Evolutionary conservation across 2,888 invertebrate species (phyloP).

Genomic region (Linnaemya tessellans): DNA sequence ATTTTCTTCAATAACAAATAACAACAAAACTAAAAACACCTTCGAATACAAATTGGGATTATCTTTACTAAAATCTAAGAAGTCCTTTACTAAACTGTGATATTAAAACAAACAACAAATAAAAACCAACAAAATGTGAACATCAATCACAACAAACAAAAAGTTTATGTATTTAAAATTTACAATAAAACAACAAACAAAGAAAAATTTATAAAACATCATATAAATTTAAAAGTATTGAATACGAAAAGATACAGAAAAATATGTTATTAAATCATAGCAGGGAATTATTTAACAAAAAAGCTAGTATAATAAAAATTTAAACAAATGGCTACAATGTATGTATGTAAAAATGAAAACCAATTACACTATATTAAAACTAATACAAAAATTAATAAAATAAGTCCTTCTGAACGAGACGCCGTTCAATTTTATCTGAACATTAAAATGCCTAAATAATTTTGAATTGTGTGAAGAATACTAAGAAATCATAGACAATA

Average conservation of each 20-base stretch:
- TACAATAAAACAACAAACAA: slow-evolving; percentile 48
- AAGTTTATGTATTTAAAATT: slow-evolving; percentile 68
- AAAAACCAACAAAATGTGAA: slow-evolving; percentile 68
- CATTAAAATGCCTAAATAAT: slow-evolving; percentile 56
- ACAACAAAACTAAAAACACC: slow-evolving; percentile 64
- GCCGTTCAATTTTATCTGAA: slow-evolving; percentile 46
- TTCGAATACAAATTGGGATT: slow-evolving; percentile 71
- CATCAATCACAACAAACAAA: slow-evolving; percentile 69
- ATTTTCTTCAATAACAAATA: slow-evolving; percentile 64
- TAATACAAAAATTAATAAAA: slow-evolving; percentile 27
- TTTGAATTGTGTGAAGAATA: slow-evolving; percentile 28
- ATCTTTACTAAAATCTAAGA: slow-evolving; percentile 68
- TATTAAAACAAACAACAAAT: slow-evolving; percentile 70
- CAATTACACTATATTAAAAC: slow-evolving; percentile 27
- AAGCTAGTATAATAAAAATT: slow-evolving; percentile 53
- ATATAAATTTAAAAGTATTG: slow-evolving; percentile 58
- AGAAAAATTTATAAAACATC: slow-evolving; percentile 60
- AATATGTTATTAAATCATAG: slow-evolving; percentile 67
- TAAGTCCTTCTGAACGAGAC: slow-evolving; percentile 40
- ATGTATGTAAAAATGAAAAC: slow-evolving; percentile 40
- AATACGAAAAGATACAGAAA: slow-evolving; percentile 50
- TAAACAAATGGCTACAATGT: slow-evolving; percentile 53
- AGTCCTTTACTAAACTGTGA: slow-evolving; percentile 71
- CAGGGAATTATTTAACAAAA: slow-evolving; percentile 69
- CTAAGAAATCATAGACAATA: slow-evolving; percentile 17